phyloP scores from a whole-genome alignment of 2,113 vertebrate species.

The Scomber colias region DNA sequence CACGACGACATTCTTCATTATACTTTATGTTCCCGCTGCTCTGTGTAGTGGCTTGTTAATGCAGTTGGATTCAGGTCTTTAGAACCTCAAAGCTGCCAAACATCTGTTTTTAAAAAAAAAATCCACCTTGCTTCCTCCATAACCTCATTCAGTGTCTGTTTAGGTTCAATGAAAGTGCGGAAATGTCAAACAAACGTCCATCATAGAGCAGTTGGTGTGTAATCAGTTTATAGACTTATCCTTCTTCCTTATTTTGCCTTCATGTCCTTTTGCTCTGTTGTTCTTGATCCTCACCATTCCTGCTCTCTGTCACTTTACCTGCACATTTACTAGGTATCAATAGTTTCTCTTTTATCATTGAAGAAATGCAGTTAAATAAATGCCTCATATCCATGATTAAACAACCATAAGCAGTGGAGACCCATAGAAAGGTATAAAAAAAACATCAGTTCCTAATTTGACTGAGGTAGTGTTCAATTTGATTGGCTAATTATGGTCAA shows the following conservation, averaged over 20 bases:
- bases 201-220: neutral
- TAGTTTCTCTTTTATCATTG: constrained; percentile 1
- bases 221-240: neutral
- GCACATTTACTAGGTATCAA: neutral
- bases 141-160: constrained; percentile 25
- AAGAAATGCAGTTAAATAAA: constrained; percentile 15
- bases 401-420: neutral
- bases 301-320: constrained; percentile 8
- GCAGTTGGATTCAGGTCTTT: constrained; percentile 2
- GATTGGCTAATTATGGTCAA: neutral
- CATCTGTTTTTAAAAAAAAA: constrained; percentile 21
- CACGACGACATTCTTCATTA: constrained; percentile 32
- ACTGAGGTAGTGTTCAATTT: constrained; percentile 19
- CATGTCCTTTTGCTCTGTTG: neutral
- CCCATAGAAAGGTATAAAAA: neutral
- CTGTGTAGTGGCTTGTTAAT: constrained; percentile 18
- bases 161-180: constrained; percentile 26
- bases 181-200: constrained; percentile 17
- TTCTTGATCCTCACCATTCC: constrained; percentile 17
- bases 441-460: constrained; percentile 30
- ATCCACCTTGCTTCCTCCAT: constrained; percentile 19
- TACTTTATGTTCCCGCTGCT: constrained; percentile 25
- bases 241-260: constrained; percentile 21
- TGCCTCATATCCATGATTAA: constrained; percentile 9
- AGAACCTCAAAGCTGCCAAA: constrained; percentile 54